Conservation (phyloP, 2,797 vertebrate species). For the Acanthurus lineatus region DNA sequence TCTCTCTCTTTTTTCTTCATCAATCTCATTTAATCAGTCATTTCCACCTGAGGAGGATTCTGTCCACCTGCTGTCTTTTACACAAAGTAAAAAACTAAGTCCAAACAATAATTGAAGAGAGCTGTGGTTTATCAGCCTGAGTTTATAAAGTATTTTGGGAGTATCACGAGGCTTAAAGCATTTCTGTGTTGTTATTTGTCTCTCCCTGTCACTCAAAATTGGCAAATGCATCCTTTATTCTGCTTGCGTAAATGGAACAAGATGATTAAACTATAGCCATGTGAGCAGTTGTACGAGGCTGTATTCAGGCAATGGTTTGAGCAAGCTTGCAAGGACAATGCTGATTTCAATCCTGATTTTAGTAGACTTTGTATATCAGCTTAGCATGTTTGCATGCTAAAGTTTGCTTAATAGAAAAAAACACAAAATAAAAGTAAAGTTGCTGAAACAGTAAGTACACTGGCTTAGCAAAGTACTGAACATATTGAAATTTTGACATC, state of each 20-base stretch:
- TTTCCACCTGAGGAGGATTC: slow-evolving; percentile 48
- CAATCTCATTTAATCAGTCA: slow-evolving; percentile 71
- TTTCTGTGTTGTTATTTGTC: slow-evolving; percentile 1
- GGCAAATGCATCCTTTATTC: not conserved
- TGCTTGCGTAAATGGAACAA: slow-evolving; percentile 1
- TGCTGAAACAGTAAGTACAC: not conserved
- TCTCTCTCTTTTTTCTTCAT: slow-evolving; percentile 58
- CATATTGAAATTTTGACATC: not conserved
- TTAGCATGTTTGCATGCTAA: not conserved
- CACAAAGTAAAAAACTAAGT: slow-evolving; percentile 15
- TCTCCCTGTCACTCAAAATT: not conserved
- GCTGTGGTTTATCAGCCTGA: not conserved
- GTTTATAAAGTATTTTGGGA: not conserved
- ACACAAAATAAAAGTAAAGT: not conserved
- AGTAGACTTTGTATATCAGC: not conserved
- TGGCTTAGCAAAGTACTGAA: not conserved
- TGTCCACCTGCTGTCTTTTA: slow-evolving; percentile 62
- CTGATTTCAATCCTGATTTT: not conserved
- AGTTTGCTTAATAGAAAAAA: not conserved
- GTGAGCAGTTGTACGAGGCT: not conserved
- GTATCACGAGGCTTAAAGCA: not conserved
- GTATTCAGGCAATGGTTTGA: not conserved
- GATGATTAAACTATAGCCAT: not conserved
- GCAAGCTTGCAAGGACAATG: not conserved
- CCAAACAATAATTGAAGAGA: slow-evolving; percentile 1